phyloP scores from a whole-genome alignment of 2,797 vertebrate species.

The Cetoscarus ocellatus region DNA sequence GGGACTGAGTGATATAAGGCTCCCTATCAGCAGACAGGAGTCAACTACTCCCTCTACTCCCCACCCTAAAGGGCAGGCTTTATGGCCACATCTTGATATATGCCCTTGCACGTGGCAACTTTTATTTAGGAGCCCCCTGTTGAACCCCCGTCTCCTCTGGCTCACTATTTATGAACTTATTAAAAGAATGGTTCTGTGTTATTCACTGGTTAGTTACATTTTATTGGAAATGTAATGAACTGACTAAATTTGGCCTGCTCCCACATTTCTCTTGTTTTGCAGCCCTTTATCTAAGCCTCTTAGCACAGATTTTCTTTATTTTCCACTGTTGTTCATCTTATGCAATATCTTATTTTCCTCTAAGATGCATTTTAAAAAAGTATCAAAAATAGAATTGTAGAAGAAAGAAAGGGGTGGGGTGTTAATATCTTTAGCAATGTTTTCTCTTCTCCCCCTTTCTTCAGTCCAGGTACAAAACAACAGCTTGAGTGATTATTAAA shows the following conservation, averaged over 20 bases:
- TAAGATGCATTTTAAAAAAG: no score
- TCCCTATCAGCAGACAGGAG: constrained; percentile 84
- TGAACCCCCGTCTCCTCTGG: constrained; percentile 66
- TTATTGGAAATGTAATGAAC: constrained; percentile 72
- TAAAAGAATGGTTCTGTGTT: constrained; percentile 77
- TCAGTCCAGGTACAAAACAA: no score
- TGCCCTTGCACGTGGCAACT: constrained; percentile 73
- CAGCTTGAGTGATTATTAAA: no score
- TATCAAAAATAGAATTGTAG: no score
- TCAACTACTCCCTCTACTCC: constrained; percentile 84
- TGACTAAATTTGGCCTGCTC: constrained; percentile 52
- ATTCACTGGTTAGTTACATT: constrained; percentile 77
- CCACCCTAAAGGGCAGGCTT: constrained; percentile 84
- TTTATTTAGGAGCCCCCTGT: constrained; percentile 82
- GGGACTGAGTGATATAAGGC: constrained; percentile 84
- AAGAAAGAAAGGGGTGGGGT: no score
- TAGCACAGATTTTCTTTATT: constrained; percentile 2
- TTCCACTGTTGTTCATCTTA: neutral
- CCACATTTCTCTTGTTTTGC: constrained; percentile 35
- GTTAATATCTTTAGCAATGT: no score
- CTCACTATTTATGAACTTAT: constrained; percentile 82
- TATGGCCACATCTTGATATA: constrained; percentile 84
- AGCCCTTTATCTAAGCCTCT: neutral
- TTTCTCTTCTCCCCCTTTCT: no score
- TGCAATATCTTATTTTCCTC: neutral